Percentiles rank a stretch among this genome's conserved stretches.
These are phyloP conservation scores for Fragum fragum DNA, from an alignment of 2,888 invertebrate genomes.

Conservation along the genomic window DNA sequence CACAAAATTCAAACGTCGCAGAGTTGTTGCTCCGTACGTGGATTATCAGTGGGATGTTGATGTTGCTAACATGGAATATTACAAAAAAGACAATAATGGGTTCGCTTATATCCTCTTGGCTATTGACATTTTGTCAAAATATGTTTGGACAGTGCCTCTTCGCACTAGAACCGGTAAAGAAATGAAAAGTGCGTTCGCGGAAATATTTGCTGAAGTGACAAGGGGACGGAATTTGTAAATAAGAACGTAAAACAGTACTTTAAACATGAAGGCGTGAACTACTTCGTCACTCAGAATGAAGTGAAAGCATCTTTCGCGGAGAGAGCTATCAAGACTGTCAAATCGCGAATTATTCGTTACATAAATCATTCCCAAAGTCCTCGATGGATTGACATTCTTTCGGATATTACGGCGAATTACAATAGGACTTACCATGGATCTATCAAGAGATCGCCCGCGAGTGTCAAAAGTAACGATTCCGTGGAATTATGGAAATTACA, in stretches of 20 bases:
- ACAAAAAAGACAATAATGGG: conserved; percentile 51
- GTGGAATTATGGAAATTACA: conserved; percentile 9
- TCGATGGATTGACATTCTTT: conserved; percentile 37
- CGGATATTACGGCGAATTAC: conserved; percentile 45
- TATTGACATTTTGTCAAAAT: conserved; percentile 49
- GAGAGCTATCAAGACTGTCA: conserved; percentile 46
- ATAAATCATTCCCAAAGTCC: conserved; percentile 41
- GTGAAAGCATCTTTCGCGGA: conserved; percentile 33
- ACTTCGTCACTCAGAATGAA: not conserved
- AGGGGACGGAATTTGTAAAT: conserved; percentile 53
- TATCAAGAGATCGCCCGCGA: conserved; percentile 40
- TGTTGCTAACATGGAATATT: conserved; percentile 50
- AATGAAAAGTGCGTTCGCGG: conserved; percentile 41
- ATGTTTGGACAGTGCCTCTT: conserved; percentile 46
- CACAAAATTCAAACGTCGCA: conserved; percentile 43
- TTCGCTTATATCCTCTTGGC: conserved; percentile 52
- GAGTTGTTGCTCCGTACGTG: conserved; percentile 53
- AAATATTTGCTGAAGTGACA: conserved; percentile 43
- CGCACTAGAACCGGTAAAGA: conserved; percentile 37
- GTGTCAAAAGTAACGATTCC: not conserved
- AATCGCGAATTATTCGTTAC: conserved; percentile 44
- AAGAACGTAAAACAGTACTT: not conserved
- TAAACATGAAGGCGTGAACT: conserved; percentile 25
- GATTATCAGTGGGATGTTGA: conserved; percentile 65
- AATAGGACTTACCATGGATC: conserved; percentile 50